Conservation (phyloP, 2,888 invertebrate species). For the Diarsia mendica region DNA sequence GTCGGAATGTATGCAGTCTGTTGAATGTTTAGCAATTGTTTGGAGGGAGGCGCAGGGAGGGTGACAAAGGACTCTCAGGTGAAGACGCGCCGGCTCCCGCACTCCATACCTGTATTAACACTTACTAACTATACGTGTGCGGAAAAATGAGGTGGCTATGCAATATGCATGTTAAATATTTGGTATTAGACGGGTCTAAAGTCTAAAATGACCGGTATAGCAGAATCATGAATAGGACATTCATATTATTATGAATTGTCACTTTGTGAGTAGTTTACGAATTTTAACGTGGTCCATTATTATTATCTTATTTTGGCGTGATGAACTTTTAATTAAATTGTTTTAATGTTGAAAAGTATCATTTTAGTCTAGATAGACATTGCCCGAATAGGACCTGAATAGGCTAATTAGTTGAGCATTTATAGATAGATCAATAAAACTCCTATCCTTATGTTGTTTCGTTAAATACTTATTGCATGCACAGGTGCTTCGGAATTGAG, state of each 20-base stretch:
- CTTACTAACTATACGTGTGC: slow-evolving; percentile 42
- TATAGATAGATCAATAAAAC: not conserved
- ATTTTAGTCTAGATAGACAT: not conserved
- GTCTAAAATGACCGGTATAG: too few species aligned
- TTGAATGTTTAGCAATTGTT: slow-evolving; percentile 79
- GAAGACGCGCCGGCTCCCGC: slow-evolving; percentile 70
- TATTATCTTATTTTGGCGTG: too few species aligned
- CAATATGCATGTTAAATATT: slow-evolving; percentile 20
- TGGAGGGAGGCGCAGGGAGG: slow-evolving; percentile 72
- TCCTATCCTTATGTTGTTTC: not conserved
- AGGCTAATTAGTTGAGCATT: not conserved
- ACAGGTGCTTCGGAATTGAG: not conserved
- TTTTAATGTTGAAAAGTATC: not conserved
- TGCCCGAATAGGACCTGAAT: not conserved
- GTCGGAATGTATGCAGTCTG: slow-evolving; percentile 60
- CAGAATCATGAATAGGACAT: not conserved
- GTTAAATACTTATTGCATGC: not conserved
- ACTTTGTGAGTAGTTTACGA: too few species aligned
- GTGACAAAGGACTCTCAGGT: slow-evolving; percentile 84
- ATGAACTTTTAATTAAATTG: not conserved
- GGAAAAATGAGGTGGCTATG: slow-evolving; percentile 47
- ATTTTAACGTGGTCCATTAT: too few species aligned
- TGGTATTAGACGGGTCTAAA: not conserved
- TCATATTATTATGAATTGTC: not conserved
- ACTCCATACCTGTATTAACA: slow-evolving; percentile 53